phyloP scores from a whole-genome alignment of 2,888 invertebrate genomes.

The Dione vanillae region DNA sequence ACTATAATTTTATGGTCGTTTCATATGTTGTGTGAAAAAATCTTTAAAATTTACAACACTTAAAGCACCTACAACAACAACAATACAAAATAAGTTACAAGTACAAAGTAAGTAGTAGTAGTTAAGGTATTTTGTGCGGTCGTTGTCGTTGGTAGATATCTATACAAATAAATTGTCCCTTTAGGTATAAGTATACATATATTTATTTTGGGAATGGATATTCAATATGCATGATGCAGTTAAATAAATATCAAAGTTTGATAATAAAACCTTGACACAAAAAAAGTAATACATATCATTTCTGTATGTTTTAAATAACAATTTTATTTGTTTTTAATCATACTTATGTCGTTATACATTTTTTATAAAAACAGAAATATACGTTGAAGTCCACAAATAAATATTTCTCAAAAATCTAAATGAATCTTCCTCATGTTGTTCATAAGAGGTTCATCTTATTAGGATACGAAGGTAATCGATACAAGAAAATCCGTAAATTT shows the following conservation, averaged over 20 bases:
- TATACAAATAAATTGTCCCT: background rate
- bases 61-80: no score
- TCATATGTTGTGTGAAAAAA: no score
- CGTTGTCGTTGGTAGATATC: background rate
- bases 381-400: background rate
- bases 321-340: background rate
- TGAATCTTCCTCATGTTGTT: no score
- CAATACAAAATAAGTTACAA: no score
- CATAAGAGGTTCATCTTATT: no score
- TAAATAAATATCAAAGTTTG: background rate
- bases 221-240: background rate
- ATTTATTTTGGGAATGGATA: background rate
- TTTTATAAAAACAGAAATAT: background rate
- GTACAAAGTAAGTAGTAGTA: no score
- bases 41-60: no score
- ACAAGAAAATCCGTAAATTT: no score
- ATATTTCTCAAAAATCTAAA: no score
- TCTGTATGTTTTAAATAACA: background rate
- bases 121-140: no score
- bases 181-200: background rate
- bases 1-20: no score
- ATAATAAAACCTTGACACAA: slow-evolving; percentile 7
- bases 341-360: background rate
- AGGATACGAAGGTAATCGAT: no score
- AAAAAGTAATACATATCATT: slow-evolving; percentile 10